Evolutionary conservation across 2,113 vertebrate species (phyloP).

Genomic region (Stegostoma tigrinum): DNA sequence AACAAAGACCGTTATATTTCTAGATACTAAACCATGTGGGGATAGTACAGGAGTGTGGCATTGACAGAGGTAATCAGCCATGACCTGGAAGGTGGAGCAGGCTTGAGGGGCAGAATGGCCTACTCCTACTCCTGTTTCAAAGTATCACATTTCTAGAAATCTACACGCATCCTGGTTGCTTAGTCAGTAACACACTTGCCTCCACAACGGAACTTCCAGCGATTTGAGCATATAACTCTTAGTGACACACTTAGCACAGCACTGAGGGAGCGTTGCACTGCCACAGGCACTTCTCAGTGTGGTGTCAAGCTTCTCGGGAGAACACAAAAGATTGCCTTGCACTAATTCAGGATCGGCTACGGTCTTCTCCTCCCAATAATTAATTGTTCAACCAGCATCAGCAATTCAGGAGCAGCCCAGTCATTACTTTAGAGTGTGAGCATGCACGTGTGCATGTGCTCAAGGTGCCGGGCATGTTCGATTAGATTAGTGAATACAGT

Average conservation of each 20-base stretch:
- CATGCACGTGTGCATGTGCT: background rate
- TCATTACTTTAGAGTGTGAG: background rate
- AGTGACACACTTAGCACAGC: background rate
- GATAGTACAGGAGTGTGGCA: too few species aligned
- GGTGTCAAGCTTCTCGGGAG: background rate
- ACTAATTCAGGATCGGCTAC: background rate
- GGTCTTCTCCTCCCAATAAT: background rate
- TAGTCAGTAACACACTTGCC: background rate
- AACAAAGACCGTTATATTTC: too few species aligned
- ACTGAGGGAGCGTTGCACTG: too few species aligned
- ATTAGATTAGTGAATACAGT: background rate
- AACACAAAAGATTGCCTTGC: background rate
- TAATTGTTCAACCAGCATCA: background rate
- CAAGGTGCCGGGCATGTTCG: background rate
- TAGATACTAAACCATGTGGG: background rate
- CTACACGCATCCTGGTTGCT: too few species aligned
- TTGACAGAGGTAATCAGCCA: too few species aligned
- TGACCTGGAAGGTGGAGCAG: too few species aligned
- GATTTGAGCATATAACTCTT: background rate
- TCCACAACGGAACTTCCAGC: background rate
- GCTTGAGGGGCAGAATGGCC: too few species aligned
- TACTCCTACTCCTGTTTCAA: too few species aligned
- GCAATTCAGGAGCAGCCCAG: background rate
- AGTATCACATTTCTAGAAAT: too few species aligned
- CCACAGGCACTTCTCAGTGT: too few species aligned